Conservation (phyloP, 2,797 vertebrate genomes). For the Sternotherus odoratus region DNA sequence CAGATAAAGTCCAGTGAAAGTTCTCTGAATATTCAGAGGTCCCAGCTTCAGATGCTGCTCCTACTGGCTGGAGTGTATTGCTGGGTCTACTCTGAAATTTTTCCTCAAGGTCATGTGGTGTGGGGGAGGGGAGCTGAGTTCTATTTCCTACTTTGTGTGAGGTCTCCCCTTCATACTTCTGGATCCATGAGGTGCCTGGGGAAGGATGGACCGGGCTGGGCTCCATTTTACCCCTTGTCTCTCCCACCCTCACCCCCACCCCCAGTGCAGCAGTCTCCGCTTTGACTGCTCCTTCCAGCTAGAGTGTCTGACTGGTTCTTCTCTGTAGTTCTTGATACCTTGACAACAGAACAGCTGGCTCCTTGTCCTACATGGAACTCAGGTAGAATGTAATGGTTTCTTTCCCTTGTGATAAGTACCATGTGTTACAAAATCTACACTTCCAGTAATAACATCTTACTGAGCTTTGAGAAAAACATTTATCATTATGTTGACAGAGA, state of each 20-base stretch:
- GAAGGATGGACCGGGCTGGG: background rate
- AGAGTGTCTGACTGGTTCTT: background rate
- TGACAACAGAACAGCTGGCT: background rate
- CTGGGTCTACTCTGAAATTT: background rate
- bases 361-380: background rate
- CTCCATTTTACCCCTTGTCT: background rate
- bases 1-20: background rate
- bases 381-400: background rate
- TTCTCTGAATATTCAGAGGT: background rate
- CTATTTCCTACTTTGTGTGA: background rate
- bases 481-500: background rate
- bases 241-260: no score
- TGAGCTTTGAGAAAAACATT: background rate
- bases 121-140: background rate
- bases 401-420: background rate
- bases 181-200: background rate
- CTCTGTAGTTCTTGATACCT: background rate
- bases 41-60: background rate
- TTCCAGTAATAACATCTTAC: background rate
- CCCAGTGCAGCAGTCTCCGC: background rate
- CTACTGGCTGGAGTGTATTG: background rate
- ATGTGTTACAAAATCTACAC: constrained; percentile 1
- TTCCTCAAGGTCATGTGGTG: background rate
- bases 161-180: background rate
- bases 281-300: background rate